Base-by-base conservation (phyloP, 1,140 invertebrate species). In the Schmidtea mediterranea region DNA sequence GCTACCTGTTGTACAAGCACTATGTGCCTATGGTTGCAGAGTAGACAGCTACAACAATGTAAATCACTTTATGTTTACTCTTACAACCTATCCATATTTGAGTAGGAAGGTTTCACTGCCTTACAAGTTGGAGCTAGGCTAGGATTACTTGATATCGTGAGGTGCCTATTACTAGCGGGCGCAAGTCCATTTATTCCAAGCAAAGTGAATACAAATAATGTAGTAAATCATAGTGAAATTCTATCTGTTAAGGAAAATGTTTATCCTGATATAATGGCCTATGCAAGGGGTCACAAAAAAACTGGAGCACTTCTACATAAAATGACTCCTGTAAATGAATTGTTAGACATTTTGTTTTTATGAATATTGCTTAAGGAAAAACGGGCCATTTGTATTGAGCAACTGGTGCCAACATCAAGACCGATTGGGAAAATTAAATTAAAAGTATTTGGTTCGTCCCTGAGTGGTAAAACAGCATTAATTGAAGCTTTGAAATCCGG, bases 261-360 rank as follows among this genome's bases (percentile, higher is more conserved):
- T 24, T 73, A 75, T 39, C 77, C 78, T 10, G 79, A 82, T 60
- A 76, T 82, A 19, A 76, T 77, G 51, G 79, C 79, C 15, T 68
- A 80, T 38, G 78, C 79, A 56, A 73, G 80, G 56, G 78, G 78
- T 37, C 72, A 77, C 59, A 73, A 73, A 41, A 72, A 78, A 53
- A 77, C 80, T 51, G 75, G 75, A 21, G 74, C 74, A 52, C 63
- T 82, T 9, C 66, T 82, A 38, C 74, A 73, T 57, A 74, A 71
- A 55, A 62, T 81, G 36, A 73, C 73, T 65, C 74, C 71, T 59
- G 74, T 76, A 62, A 68, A 70, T 63, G 47, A 32, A 32, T 32
- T 32, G n/a, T n/a, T n/a, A n/a, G n/a, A n/a, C 26, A 32, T 49
- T 19, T 12, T 43, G 8, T 47, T 45, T 43, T 51, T 40, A 16